Evolutionary conservation across 2,113 vertebrate species (phyloP), one percentile per base, ranked within the genome.

Genomic region (Morone chrysops): DNA sequence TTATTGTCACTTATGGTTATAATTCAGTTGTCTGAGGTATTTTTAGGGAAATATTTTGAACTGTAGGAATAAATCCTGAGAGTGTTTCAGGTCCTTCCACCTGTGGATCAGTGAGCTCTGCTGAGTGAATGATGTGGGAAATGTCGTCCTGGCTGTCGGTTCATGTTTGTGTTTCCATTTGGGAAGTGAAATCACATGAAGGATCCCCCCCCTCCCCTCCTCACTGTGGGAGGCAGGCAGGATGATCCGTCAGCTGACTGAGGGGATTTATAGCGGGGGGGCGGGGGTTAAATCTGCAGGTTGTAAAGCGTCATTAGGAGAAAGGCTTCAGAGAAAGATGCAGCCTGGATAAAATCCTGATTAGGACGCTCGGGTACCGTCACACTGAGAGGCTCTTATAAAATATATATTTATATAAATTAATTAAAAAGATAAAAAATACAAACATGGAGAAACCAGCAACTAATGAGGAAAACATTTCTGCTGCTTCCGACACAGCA

Each of bases 111-210:
- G 51, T 11, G 13, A 41, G 25, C 31, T 31, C 31, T 5, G 54
- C 25, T 12, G 20, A 61, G 59, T 81, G 70, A 87, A 3, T 25
- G 59, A 81, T 88, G 86, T 85, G 78, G 82, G 78, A 88, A 84
- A 75, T 41, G 78, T 63, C 56, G 10, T 51, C 66, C n/a, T 1
- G 4, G 66, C 66, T 74, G 78, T 74, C 65, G 17, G 25, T n/a
- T 81, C 40, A n/a, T 84, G 87, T 84, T 84, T 81, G 53, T 83
- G 77, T 89, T 86, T 86, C 81, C 83, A 86, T 81, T 66, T 25
- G 54, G 20, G 63, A 80, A 71, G 41, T 59, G 70, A 73, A 80
- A 57, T 78, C 83, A 78, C 81, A 81, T 45, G 73, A 65, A 8
- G 65, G 31, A 10, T 20, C 16, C 31, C 69, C 13, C 75, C 20